Evolutionary conservation across 2,113 vertebrate genomes (phyloP).

Genomic region (Genyomyrus donnyi): DNA sequence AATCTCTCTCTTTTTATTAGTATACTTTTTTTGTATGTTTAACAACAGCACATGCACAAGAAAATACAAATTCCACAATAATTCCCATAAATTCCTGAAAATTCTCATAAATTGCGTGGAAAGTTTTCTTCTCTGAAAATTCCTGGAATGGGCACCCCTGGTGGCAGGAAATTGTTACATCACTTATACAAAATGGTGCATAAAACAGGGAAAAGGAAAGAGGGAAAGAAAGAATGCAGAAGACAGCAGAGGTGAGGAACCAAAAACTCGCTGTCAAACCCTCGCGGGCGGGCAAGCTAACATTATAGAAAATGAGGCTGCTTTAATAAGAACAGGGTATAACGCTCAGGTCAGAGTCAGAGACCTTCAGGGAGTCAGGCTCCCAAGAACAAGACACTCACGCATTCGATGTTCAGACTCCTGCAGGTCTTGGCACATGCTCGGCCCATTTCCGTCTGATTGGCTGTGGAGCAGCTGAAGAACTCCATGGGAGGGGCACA

Average conservation of each 20-base stretch:
- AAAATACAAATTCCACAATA: neutral
- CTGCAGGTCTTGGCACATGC: constrained; percentile 55
- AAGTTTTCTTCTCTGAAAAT: neutral
- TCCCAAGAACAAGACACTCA: constrained; percentile 36
- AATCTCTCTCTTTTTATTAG: neutral
- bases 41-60: neutral
- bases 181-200: neutral
- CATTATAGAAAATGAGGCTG: neutral
- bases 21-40: neutral
- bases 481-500: constrained; percentile 50
- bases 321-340: neutral
- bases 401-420: constrained; percentile 53
- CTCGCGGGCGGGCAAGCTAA: neutral
- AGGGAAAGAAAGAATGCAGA: neutral
- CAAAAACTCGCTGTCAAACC: neutral
- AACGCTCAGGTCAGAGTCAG: neutral
- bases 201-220: neutral
- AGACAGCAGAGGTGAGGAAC: neutral
- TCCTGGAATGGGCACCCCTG: neutral
- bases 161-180: neutral
- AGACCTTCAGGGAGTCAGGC: neutral
- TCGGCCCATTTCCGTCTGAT: constrained; percentile 35
- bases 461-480: constrained; percentile 55
- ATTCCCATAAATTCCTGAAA: neutral
- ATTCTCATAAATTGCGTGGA: neutral